Conservation (phyloP, 1,140 invertebrate species). For the Calephelis nemesis region DNA sequence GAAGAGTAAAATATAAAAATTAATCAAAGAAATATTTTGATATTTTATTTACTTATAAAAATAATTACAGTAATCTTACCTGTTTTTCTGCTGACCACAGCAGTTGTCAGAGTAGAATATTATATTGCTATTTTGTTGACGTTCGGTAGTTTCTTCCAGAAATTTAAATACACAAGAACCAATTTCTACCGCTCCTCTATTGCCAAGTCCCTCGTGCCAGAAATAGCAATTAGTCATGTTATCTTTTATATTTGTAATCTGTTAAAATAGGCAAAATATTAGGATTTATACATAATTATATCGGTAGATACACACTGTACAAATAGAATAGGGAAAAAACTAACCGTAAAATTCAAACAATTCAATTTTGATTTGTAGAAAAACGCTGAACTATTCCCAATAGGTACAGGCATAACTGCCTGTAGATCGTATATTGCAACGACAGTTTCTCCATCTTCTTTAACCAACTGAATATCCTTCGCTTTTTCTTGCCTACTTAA, state of each 20-base stretch:
- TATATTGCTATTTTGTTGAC: background rate
- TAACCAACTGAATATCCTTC: slow-evolving; percentile 40
- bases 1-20: no score
- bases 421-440: slow-evolving; percentile 29
- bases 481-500: slow-evolving; percentile 41
- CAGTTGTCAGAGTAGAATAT: background rate
- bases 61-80: background rate
- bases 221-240: background rate
- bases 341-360: background rate
- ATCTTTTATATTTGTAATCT: background rate
- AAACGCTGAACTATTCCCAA: background rate
- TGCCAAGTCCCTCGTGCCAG: no score
- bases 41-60: background rate
- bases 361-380: background rate
- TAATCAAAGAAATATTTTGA: no score
- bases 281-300: no score
- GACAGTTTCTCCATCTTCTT: slow-evolving; percentile 7
- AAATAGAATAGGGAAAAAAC: background rate
- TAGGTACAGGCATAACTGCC: slow-evolving; percentile 16
- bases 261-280: background rate
- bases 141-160: background rate
- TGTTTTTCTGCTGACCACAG: slow-evolving; percentile 2
- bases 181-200: no score
- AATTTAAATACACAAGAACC: no score
- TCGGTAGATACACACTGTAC: no score